Evolutionary conservation across 1,140 invertebrate genomes (phyloP), one percentile per base, ranked within the genome.

Genomic region (Drosophila teissieri): DNA sequence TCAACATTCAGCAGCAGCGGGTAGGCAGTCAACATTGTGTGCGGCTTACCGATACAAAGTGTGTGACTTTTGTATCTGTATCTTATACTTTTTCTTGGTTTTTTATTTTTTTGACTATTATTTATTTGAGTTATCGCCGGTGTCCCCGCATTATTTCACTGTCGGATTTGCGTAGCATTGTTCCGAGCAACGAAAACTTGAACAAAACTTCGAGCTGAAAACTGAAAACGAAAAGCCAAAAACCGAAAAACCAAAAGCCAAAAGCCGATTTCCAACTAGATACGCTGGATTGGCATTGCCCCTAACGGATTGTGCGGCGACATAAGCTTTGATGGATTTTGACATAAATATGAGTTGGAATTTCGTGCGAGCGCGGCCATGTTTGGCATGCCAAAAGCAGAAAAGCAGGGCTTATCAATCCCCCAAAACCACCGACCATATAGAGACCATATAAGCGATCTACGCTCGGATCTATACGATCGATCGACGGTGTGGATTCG

Each of bases 251-350:
- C 65, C 31, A 53, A 68, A 67, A 65, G 14, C 65, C 48, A 54
- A 67, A 70, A 70, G 67, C 67, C 67, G 67, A 70, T 70, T 70
- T 49, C 36, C 68, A 70, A 57, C 68, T 72, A 72, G 68, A 72
- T 72, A 72, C 36, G 67, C 51, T 17, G 62, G 62, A 67, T 55
- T 55, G 62, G 49, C 36, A 70, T 54, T 58, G 61, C 61, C 69
- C 40, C 78, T 86, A 86, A 86, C 82, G 83, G 83, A 68, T 74
- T 54, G 56, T 80, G 73, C 78, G 74, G 82, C 83, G 78, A 89
- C 83, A 88, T 89, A 89, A 89, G 84, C 84, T 89, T 80, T 89
- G 84, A 89, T 89, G 77, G 84, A 89, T 89, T 89, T 89, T 84
- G 84, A 89, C 84, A 84, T 89, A 89, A 89, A 89, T 89, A 89